Evolutionary conservation across 2,888 invertebrate genomes (phyloP).

Genomic region (Hipparchia sbordonii): DNA sequence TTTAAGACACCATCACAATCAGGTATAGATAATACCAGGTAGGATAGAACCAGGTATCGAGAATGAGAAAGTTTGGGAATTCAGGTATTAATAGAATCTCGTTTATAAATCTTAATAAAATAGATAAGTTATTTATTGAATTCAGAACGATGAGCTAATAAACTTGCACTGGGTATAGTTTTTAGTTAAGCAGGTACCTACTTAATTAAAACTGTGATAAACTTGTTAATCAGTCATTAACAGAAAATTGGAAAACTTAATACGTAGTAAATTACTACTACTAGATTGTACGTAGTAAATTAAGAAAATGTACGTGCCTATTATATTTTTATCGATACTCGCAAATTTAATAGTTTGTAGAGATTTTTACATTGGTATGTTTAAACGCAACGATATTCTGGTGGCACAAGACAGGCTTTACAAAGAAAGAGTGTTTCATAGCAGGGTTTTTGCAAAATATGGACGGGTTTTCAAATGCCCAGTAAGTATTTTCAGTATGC

Average conservation of each 20-base stretch:
- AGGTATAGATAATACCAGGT: too few relatives aligned
- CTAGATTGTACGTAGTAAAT: neutral
- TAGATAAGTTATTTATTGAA: too few relatives aligned
- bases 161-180: neutral
- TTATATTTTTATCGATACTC: slow-evolving; percentile 22
- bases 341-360: slow-evolving; percentile 44
- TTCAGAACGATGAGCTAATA: too few relatives aligned
- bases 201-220: neutral
- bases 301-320: slow-evolving; percentile 22
- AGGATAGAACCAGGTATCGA: too few relatives aligned
- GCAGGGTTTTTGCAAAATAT: slow-evolving; percentile 55
- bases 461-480: slow-evolving; percentile 64
- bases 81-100: too few relatives aligned
- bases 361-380: slow-evolving; percentile 68
- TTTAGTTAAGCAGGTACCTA: neutral
- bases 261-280: neutral
- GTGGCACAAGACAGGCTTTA: slow-evolving; percentile 64
- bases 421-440: slow-evolving; percentile 51
- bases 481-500: slow-evolving; percentile 48
- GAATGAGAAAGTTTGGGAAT: too few relatives aligned
- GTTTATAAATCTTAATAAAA: too few relatives aligned
- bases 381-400: slow-evolving; percentile 61
- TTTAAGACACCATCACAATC: too few relatives aligned
- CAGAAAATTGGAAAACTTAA: slow-evolving; percentile 3
- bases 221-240: neutral